phyloP scores from a whole-genome alignment of 2,113 vertebrate genomes.

The Paramisgurnus dabryanus region DNA sequence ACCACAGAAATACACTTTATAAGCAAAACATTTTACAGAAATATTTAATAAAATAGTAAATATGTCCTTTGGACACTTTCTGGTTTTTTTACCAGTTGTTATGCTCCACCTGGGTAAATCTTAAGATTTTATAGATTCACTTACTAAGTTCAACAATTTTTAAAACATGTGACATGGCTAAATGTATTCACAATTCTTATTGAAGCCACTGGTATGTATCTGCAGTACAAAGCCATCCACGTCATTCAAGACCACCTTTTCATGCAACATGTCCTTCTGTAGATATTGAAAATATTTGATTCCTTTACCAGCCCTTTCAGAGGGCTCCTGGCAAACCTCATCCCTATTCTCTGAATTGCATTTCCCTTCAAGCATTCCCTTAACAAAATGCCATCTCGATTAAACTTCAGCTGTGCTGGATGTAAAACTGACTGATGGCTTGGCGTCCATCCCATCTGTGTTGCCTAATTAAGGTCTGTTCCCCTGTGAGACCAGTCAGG shows the following conservation, averaged over 20 bases:
- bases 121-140: no score
- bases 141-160: no score
- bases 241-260: background rate
- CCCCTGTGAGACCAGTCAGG: slow-evolving; percentile 10
- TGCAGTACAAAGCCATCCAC: background rate
- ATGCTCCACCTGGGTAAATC: no score
- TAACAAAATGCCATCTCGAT: slow-evolving; percentile 5
- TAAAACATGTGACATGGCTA: no score
- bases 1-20: no score
- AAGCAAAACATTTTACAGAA: no score
- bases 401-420: slow-evolving; percentile 3
- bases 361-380: slow-evolving; percentile 1
- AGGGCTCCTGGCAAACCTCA: background rate
- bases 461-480: slow-evolving; percentile 45
- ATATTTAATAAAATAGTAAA: no score
- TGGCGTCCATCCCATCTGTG: slow-evolving; percentile 45
- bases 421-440: slow-evolving; percentile 43
- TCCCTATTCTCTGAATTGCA: background rate
- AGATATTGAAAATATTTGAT: background rate
- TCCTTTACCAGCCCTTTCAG: background rate
- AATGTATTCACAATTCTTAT: no score
- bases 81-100: no score
- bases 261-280: background rate
- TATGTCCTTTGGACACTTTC: no score
- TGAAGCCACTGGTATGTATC: background rate